Base-by-base conservation (phyloP, 2,113 vertebrate genomes). In the Pundamilia nyererei region DNA sequence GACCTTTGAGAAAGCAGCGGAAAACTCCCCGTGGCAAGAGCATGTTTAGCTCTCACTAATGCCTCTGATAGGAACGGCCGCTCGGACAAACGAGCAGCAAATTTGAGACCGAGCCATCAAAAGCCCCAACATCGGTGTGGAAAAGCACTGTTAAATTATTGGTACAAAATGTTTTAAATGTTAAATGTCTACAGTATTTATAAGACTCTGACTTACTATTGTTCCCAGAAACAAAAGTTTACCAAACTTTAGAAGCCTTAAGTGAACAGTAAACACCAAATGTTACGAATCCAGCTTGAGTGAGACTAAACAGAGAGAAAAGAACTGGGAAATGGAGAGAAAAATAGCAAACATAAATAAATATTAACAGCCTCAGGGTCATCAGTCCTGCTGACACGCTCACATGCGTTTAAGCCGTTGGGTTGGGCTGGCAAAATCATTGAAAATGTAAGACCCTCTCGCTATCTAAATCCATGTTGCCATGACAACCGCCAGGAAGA, bases 21-120 rank as follows among this genome's bases (percentile, higher is more conserved):
- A 91, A 92, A 94, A 90, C 80, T 88, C 90, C 92, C 94, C 0
- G n/a, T 84, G 87, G 94, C 89, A 29, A 91, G 79, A 89, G 77
- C 91, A 55, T 92, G 83, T 92, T 92, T 89, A 72, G 80, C 89
- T 83, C 86, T 84, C 58, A 82, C 87, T 77, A 85, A 92, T 88
- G 88, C 91, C 86, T 88, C 83, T 80, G 83, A 89, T 91, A 87
- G 80, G 58, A 88, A 47, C 1, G 81, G 84, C 89, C 80, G 80
- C 54, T 90, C 29, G 79, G 87, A 90, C 60, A 92, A 92, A 91
- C 91, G 87, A 88, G 87, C 86, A 35, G 56, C 82, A 85, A 86
- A 87, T 83, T 87, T 83, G 38, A 21, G 11, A 80, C 17, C 19
- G 15, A 83, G 65, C 62, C 62, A 54, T 81, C 24, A 49, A 88